Conservation (phyloP, 2,797 vertebrate species). For the Coregonus ussuriensis region DNA sequence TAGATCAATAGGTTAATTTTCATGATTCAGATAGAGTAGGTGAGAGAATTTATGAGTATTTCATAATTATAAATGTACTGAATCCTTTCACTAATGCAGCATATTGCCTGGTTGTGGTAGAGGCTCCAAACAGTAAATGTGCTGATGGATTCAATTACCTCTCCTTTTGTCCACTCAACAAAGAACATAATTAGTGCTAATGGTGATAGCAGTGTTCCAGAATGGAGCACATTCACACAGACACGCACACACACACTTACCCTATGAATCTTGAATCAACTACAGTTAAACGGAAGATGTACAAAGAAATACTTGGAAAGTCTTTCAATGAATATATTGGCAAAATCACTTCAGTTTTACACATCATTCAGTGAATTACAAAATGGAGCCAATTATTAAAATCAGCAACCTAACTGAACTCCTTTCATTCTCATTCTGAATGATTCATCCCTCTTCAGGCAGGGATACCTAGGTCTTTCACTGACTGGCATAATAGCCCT, state of each 20-base stretch:
- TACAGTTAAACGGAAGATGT: conserved; percentile 1
- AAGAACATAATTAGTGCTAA: conserved; percentile 61
- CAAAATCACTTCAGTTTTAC: conserved; percentile 33
- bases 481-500: conserved; percentile 47
- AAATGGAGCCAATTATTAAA: conserved; percentile 41
- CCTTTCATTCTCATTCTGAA: conserved; percentile 40
- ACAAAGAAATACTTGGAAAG: conserved; percentile 16
- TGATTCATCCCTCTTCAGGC: conserved; percentile 18
- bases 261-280: conserved; percentile 4
- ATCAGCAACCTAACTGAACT: conserved; percentile 42
- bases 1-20: neutral
- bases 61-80: neutral
- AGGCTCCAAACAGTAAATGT: conserved; percentile 4
- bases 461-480: conserved; percentile 44
- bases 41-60: neutral
- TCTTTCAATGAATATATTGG: neutral
- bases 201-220: conserved; percentile 43
- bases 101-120: neutral
- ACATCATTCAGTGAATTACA: neutral
- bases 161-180: conserved; percentile 59
- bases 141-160: conserved; percentile 52
- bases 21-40: neutral
- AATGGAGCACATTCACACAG: conserved; percentile 6
- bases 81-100: neutral
- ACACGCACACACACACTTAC: neutral